A percentile compares a stretch with the other conserved stretches of the same genome.
Conservation (phyloP, 2,113 vertebrate species). For the Miniopterus natalensis region DNA sequence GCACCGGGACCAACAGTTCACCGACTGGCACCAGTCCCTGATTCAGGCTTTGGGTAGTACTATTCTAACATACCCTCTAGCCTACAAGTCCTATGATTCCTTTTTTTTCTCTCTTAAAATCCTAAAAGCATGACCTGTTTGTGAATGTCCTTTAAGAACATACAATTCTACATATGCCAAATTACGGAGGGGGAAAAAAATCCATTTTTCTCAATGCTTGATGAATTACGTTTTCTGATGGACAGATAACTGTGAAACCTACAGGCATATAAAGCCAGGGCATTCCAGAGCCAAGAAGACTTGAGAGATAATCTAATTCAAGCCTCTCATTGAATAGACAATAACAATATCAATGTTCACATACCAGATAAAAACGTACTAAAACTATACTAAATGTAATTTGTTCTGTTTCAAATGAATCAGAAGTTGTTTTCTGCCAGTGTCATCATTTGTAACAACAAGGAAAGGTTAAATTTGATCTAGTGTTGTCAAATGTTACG, state of each 20-base stretch:
- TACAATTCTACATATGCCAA: not conserved
- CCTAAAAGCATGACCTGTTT: not conserved
- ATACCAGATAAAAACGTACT: not conserved
- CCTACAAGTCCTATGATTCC: not conserved
- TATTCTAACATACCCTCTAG: not conserved
- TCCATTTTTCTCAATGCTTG: not conserved
- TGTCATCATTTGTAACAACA: not conserved
- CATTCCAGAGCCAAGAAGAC: not conserved
- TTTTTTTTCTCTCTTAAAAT: not conserved
- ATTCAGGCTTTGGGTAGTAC: not conserved
- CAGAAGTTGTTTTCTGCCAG: not conserved
- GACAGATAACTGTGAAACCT: not conserved
- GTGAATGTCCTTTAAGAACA: not conserved
- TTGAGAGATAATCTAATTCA: not conserved
- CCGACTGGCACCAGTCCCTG: not conserved
- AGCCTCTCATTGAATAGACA: not conserved
- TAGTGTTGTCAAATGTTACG: not conserved
- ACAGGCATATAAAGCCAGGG: not conserved
- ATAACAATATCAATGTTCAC: not conserved
- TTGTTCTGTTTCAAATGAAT: not conserved
- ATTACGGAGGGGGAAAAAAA: not conserved
- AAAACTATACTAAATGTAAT: not conserved
- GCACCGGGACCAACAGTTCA: not conserved
- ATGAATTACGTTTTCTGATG: not conserved
- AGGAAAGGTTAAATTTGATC: not conserved